These are phyloP conservation scores for Lepisosteus osseus DNA, from an alignment of 2,113 vertebrate species.

Conservation along the genomic window DNA sequence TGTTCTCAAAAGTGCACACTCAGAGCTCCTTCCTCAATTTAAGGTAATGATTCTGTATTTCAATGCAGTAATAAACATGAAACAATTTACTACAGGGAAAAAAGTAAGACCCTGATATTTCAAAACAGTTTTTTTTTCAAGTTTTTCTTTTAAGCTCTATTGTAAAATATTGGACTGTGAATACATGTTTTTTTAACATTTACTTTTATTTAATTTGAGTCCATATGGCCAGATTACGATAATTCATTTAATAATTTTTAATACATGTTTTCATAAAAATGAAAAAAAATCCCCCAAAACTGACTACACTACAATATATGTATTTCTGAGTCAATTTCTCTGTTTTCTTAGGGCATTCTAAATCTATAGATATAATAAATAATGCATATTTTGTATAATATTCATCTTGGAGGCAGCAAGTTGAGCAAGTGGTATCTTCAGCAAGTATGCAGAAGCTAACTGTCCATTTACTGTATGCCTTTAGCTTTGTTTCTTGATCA, in stretches of 20 bases:
- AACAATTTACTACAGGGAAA: constrained; percentile 54
- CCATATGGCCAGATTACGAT: neutral
- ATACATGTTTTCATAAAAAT: neutral
- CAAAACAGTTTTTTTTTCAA: neutral
- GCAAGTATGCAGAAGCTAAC: neutral
- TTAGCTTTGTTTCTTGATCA: constrained; percentile 7
- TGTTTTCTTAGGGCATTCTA: constrained; percentile 61
- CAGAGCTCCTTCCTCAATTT: constrained; percentile 16
- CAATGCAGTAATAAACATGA: constrained; percentile 28
- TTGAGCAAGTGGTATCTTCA: constrained; percentile 36
- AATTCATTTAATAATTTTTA: neutral
- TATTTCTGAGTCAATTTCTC: constrained; percentile 48
- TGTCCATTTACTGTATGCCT: constrained; percentile 7
- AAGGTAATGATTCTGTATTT: constrained; percentile 26
- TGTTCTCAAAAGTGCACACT: neutral
- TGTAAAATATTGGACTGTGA: too few relatives aligned
- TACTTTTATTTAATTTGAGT: neutral
- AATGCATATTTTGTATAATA: constrained; percentile 61
- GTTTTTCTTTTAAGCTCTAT: neutral
- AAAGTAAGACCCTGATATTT: constrained; percentile 60
- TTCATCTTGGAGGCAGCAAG: constrained; percentile 48
- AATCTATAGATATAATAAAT: constrained; percentile 65
- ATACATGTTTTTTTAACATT: neutral
- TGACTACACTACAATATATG: neutral
- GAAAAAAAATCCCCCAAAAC: too few relatives aligned